Percentiles rank a stretch among this genome's conserved stretches.
These are phyloP conservation scores for Gymnogyps californianus DNA, from an alignment of 2,113 vertebrate genomes.

Conservation along the genomic window DNA sequence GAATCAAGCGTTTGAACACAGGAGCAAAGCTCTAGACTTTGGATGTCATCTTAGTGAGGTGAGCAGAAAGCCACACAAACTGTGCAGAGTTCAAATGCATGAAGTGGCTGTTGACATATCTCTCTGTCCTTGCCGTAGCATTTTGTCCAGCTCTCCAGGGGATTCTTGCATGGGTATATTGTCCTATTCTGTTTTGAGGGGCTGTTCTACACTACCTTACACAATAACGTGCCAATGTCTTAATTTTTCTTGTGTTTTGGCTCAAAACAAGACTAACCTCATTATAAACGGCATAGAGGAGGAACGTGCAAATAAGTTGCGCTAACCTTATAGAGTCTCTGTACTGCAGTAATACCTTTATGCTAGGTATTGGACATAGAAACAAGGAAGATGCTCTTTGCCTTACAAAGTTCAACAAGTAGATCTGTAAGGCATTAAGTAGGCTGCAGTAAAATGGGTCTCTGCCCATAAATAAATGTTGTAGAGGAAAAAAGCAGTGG, in stretches of 20 bases:
- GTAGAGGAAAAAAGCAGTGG: background rate
- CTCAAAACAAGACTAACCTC: background rate
- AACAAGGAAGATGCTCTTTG: background rate
- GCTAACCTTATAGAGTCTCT: background rate
- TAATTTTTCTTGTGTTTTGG: background rate
- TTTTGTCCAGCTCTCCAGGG: background rate
- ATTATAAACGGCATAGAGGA: background rate
- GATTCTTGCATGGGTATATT: background rate
- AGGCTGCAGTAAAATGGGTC: background rate
- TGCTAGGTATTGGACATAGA: background rate
- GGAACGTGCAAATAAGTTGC: background rate
- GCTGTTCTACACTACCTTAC: background rate
- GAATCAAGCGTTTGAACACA: background rate
- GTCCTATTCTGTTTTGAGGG: background rate
- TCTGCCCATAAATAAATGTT: background rate
- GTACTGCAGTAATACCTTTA: background rate
- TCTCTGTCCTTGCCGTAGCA: background rate
- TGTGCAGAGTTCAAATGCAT: background rate
- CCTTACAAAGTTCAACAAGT: background rate
- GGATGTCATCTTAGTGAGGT: background rate
- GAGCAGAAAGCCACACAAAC: background rate
- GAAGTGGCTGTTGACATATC: background rate
- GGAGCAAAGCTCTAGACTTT: background rate
- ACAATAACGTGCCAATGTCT: background rate
- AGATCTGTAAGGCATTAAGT: background rate